These are phyloP conservation scores for Hemicordylus capensis DNA, from an alignment of 2,113 vertebrate species.

Conservation along the genomic window DNA sequence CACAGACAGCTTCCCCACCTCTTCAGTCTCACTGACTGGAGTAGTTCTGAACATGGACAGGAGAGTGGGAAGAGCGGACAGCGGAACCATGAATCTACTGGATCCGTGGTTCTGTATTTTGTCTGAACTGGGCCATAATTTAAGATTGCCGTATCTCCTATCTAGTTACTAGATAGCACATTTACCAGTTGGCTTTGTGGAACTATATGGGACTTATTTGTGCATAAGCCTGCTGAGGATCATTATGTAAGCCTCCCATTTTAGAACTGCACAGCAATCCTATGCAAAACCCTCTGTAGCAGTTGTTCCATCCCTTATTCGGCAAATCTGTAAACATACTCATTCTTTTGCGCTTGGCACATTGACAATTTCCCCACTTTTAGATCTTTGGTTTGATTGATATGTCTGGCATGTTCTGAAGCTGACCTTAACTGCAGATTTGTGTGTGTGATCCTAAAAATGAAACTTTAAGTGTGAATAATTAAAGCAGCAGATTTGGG, in stretches of 20 bases:
- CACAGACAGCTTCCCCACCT: no score
- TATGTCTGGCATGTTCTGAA: not conserved
- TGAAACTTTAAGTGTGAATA: not conserved
- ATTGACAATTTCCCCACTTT: not conserved
- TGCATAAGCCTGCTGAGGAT: not conserved
- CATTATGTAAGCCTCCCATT: not conserved
- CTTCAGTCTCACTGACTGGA: no score
- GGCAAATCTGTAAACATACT: not conserved
- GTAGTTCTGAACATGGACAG: no score
- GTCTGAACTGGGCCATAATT: no score
- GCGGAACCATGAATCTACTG: no score
- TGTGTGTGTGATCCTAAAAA: not conserved
- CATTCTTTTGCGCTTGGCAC: not conserved
- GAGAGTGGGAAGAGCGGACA: no score
- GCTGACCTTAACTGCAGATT: not conserved
- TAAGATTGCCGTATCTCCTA: no score
- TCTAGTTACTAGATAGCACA: no score
- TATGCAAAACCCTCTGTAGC: not conserved
- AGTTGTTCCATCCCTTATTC: not conserved
- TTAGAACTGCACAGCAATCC: not conserved
- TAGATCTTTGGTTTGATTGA: not conserved
- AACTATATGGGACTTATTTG: not conserved
- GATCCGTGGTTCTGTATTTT: no score
- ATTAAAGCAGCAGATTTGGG: not conserved
- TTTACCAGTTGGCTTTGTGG: no score